Evolutionary conservation across 2,113 vertebrate genomes (phyloP).

Genomic region (Mellivora capensis): DNA sequence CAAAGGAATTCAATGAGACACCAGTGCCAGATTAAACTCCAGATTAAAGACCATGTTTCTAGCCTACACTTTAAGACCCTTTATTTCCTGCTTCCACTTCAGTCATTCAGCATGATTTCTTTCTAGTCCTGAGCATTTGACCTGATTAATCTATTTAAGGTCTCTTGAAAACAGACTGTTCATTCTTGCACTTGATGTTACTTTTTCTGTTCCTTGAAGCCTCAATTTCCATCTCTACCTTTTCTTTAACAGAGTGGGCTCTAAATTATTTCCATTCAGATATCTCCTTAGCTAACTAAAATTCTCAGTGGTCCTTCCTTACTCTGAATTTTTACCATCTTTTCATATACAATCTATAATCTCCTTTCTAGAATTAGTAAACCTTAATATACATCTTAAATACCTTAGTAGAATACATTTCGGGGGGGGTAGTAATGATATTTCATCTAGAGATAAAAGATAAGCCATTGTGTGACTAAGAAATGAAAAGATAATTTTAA

Average conservation of each 20-base stretch:
- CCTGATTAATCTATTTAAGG: neutral
- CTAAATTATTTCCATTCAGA: neutral
- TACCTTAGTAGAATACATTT: neutral
- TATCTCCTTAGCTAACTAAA: neutral
- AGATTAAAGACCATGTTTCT: neutral
- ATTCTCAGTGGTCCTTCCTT: neutral
- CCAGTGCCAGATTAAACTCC: neutral
- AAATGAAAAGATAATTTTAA: constrained; percentile 7
- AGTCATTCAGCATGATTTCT: neutral
- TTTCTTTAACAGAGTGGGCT: neutral
- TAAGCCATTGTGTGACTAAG: neutral
- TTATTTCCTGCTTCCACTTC: neutral
- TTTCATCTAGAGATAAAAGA: neutral
- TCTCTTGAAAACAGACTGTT: neutral
- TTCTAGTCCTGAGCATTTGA: neutral
- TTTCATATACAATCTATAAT: neutral
- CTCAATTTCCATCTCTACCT: neutral
- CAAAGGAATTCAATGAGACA: neutral
- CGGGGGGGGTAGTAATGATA: neutral
- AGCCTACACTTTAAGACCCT: neutral
- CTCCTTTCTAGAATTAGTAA: neutral
- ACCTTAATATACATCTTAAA: neutral
- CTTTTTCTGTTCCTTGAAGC: neutral
- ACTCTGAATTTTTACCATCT: neutral
- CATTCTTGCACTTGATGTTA: neutral